Evolutionary conservation across 2,113 vertebrate species (phyloP), one percentile per base, ranked within the genome.

Genomic region (Gnathonemus echidnorhynchus): DNA sequence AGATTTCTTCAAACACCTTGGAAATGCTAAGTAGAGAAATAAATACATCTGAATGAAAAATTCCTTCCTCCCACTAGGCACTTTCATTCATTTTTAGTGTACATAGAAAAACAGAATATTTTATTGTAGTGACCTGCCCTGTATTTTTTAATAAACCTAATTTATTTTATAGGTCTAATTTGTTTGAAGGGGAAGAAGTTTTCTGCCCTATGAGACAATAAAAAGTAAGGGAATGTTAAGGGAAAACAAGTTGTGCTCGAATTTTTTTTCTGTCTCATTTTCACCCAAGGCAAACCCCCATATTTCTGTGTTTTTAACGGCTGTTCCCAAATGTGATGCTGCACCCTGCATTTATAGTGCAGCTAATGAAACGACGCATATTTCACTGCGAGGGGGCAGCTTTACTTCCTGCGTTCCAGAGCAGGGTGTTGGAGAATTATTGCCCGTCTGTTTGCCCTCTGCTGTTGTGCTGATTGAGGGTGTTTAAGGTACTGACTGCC

Each of bases 21-120:
- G 8, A 62, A 21, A 49, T 84, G 21, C n/a, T 31, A 35, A 48
- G 27, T 39, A n/a, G 24, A 39, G 39, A 83, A 84, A 58, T 27
- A 58, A 9, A 39, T 35, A 49, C n/a, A 27, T 31, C 7, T n/a
- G 10, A 52, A 83, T 89, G 83, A 89, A 90, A 89, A 89, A 91
- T 88, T 90, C 92, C 92, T 90, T 92, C 88, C 89, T 90, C 90
- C 77, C 90, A 93, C 92, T 91, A 86, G 89, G 92, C 74, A 91
- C 88, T 91, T 80, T 88, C 88, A 88, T 53, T 58, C 21, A 35
- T 56, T 70, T 85, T 89, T 50, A 84, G 52, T 87, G 11, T 87
- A 58, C 19, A 45, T 50, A 58, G 89, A 88, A 90, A 88, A 91
- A 90, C n/a, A 45, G 83, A 90, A 53, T 86, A 89, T 93, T 90